These are phyloP conservation scores for Erethizon dorsatum DNA, from an alignment of 2,797 vertebrate genomes.

Conservation along the genomic window DNA sequence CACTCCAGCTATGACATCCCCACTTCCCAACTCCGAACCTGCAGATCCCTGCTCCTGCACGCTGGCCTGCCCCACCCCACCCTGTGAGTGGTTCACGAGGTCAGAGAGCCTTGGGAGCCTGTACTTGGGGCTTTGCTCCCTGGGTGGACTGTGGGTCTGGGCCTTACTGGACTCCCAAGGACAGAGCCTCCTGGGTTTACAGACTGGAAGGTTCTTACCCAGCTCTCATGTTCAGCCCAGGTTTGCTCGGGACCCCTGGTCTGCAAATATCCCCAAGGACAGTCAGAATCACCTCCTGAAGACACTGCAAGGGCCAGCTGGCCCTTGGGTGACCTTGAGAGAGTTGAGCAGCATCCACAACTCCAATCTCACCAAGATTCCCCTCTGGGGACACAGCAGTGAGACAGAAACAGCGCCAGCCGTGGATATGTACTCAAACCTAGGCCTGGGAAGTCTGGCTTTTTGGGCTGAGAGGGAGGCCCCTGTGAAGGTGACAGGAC, in stretches of 20 bases:
- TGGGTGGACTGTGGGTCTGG: background rate
- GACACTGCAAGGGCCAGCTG: background rate
- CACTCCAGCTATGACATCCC: background rate
- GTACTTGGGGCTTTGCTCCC: background rate
- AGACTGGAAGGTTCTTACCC: accelerated
- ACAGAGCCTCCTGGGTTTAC: background rate
- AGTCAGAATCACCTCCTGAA: background rate
- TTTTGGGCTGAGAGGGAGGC: background rate
- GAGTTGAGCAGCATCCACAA: background rate
- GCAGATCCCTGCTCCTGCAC: background rate
- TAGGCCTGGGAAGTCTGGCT: background rate
- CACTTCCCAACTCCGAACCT: background rate
- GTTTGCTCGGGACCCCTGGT: background rate
- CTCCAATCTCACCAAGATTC: background rate
- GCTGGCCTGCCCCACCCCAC: background rate
- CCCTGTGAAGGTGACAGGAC: background rate
- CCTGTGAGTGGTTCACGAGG: background rate
- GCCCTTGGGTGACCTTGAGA: accelerated
- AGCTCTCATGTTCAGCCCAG: background rate
- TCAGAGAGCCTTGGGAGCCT: background rate
- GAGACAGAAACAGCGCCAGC: accelerated
- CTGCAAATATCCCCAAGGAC: background rate
- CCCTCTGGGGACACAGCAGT: background rate
- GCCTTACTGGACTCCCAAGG: too few species aligned
- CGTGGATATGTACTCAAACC: accelerated